Evolutionary conservation across 2,888 invertebrate genomes (phyloP).

Genomic region (Chelonus formosanus): DNA sequence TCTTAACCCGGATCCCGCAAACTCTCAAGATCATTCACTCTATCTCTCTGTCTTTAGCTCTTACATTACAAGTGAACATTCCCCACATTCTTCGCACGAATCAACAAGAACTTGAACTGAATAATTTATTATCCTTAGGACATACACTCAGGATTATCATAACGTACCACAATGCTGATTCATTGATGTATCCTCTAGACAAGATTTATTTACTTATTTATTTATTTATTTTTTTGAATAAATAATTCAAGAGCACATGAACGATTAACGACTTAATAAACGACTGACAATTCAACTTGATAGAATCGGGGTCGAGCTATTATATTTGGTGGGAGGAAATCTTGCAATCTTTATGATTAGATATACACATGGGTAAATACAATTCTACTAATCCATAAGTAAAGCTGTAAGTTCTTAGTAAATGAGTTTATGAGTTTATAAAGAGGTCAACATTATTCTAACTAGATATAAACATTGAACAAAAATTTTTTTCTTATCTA

Average conservation of each 20-base stretch:
- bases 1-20: conserved; percentile 45
- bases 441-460: no score
- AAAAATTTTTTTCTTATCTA: background rate
- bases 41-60: no score
- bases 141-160: background rate
- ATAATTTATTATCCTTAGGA: conserved; percentile 15
- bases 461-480: no score
- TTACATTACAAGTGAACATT: no score
- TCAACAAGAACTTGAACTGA: conserved; percentile 14
- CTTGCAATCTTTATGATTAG: conserved; percentile 40
- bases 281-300: conserved; percentile 4
- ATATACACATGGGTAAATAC: conserved; percentile 38
- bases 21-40: conserved; percentile 25
- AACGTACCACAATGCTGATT: conserved; percentile 38
- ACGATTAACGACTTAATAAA: background rate
- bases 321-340: background rate
- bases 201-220: background rate
- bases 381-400: conserved; percentile 24
- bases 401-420: no score
- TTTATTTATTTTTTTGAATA: background rate
- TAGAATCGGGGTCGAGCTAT: background rate
- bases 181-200: conserved; percentile 29
- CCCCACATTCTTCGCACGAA: background rate
- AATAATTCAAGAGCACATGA: background rate
- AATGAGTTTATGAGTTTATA: no score